Evolutionary conservation across 2,888 invertebrate genomes (phyloP).

Genomic region (Toxonevra muliebris): DNA sequence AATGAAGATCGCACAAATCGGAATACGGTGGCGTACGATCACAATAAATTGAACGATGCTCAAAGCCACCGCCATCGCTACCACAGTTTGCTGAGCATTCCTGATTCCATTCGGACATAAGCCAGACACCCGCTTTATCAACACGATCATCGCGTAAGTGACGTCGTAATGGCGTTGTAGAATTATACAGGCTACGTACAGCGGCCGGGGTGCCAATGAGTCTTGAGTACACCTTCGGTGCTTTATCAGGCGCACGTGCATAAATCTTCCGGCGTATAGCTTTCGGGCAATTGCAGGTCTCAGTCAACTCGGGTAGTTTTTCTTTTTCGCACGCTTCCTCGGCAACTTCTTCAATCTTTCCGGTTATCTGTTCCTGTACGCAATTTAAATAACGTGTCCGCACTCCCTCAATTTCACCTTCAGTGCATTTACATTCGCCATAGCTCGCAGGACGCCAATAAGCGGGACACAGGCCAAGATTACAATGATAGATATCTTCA

Average conservation of each 20-base stretch:
- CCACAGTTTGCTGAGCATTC: constrained; percentile 78
- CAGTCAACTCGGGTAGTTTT: constrained; percentile 63
- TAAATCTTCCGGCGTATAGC: constrained; percentile 46
- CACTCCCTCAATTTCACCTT: constrained; percentile 67
- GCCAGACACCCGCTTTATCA: constrained; percentile 54
- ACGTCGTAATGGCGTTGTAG: constrained; percentile 41
- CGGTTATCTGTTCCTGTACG: constrained; percentile 63
- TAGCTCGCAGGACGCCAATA: constrained; percentile 81
- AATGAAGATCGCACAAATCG: constrained; percentile 69
- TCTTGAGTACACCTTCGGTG: constrained; percentile 43
- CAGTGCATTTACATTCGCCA: constrained; percentile 80
- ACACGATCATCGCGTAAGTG: constrained; percentile 45
- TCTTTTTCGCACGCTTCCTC: constrained; percentile 70
- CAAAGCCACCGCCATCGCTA: constrained; percentile 74
- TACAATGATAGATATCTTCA: constrained; percentile 73
- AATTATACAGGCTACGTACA: constrained; percentile 36
- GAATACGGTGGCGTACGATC: constrained; percentile 69
- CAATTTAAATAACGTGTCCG: constrained; percentile 79
- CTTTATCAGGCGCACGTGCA: constrained; percentile 40
- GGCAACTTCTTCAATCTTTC: constrained; percentile 65
- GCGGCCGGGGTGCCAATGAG: constrained; percentile 39
- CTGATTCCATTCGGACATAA: constrained; percentile 57
- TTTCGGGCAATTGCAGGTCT: constrained; percentile 63
- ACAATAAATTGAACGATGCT: constrained; percentile 77
- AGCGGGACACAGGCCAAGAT: constrained; percentile 79